phyloP scores from a whole-genome alignment of 1,140 invertebrate species.

The Nasonia giraulti region DNA sequence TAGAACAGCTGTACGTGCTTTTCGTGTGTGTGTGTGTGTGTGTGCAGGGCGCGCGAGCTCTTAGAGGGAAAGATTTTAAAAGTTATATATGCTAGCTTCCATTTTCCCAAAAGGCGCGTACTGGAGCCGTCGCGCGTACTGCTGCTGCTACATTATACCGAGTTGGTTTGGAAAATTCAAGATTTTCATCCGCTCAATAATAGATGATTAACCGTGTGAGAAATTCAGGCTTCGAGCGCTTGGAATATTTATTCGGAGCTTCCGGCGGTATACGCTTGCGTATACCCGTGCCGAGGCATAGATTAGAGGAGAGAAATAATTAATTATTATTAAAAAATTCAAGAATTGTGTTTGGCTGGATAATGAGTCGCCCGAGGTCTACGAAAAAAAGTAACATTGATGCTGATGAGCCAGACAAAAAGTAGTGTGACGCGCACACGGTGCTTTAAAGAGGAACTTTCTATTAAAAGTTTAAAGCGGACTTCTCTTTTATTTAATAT shows the following conservation, averaged over 20 bases:
- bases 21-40: not conserved
- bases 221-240: no score
- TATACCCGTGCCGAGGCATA: not conserved
- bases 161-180: not conserved
- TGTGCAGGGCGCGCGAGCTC: not conserved
- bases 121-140: no score
- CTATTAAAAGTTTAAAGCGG: not conserved
- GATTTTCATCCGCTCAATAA: not conserved
- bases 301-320: not conserved
- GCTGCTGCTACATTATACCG: not conserved
- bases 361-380: not conserved
- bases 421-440: not conserved
- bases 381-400: not conserved
- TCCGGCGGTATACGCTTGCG: not conserved
- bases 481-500: no score
- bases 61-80: not conserved
- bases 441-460: not conserved
- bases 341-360: not conserved
- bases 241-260: not conserved
- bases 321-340: not conserved
- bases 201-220: not conserved
- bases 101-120: not conserved
- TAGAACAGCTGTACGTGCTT: slow-evolving; percentile 7
- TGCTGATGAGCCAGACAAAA: not conserved
- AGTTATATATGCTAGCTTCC: not conserved